Conservation (phyloP, 2,113 vertebrate genomes). For the Oxyruncus cristatus region DNA sequence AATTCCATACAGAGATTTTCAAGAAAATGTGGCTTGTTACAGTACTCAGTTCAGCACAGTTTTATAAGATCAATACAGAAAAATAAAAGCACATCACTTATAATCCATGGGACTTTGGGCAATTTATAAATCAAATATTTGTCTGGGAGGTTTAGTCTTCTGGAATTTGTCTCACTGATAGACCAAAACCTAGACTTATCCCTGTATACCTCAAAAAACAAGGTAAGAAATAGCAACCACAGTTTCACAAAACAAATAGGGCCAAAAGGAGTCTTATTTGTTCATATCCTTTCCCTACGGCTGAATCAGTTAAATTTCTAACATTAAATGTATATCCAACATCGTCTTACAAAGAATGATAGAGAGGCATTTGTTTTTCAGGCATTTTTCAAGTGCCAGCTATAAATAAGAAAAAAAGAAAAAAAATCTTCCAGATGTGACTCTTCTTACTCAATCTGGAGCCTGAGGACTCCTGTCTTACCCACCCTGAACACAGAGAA, state of each 20-base stretch:
- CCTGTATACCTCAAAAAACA: not conserved
- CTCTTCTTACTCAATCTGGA: not conserved
- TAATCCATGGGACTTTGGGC: not conserved
- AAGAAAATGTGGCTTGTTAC: not conserved
- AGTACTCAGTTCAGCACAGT: not conserved
- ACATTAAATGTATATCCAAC: not conserved
- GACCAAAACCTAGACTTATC: not conserved
- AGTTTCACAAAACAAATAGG: not conserved
- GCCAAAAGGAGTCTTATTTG: not conserved
- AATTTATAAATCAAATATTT: not conserved
- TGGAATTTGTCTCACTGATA: not conserved
- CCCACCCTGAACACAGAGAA: not conserved
- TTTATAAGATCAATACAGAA: not conserved
- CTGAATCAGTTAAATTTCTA: not conserved
- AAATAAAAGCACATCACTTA: not conserved
- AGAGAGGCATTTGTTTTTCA: not conserved
- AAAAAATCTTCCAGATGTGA: not conserved
- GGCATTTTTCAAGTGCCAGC: not conserved
- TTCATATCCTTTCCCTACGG: not conserved
- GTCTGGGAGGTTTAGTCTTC: fast-evolving
- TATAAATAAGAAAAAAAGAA: not conserved
- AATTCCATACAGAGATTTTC: not conserved
- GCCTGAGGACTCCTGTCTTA: not conserved
- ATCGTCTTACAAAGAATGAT: not conserved
- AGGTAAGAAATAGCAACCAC: not conserved